These are phyloP conservation scores for Apamea monoglypha DNA, from an alignment of 2,888 invertebrate species.

Conservation along the genomic window DNA sequence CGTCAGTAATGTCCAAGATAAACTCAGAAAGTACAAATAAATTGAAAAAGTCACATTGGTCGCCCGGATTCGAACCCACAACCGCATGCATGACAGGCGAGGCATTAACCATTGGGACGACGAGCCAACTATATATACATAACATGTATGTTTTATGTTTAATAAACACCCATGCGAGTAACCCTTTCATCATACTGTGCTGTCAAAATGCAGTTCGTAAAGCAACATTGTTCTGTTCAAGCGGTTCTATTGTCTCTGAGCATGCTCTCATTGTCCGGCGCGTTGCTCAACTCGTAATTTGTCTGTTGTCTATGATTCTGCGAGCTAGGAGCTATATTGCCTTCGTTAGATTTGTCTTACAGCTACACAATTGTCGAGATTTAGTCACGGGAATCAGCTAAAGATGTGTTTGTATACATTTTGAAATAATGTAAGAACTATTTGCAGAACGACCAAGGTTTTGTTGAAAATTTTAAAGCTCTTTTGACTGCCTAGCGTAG, in stretches of 20 bases:
- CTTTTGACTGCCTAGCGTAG: not conserved
- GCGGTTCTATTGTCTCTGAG: conserved; percentile 54
- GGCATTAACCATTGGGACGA: not conserved
- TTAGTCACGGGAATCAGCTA: conserved; percentile 10
- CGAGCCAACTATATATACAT: not conserved
- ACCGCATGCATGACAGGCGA: not conserved
- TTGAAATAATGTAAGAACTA: conserved; percentile 15
- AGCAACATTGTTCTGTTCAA: conserved; percentile 42
- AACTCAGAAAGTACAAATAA: not conserved
- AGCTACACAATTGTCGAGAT: conserved; percentile 29
- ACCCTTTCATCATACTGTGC: conserved; percentile 42
- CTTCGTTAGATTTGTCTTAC: conserved; percentile 21
- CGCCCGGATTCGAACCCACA: not conserved
- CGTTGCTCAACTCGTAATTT: conserved; percentile 54
- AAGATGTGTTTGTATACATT: conserved; percentile 13
- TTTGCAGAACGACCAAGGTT: not conserved
- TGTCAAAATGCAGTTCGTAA: conserved; percentile 51
- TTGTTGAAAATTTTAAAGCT: not conserved
- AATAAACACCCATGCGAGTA: conserved; percentile 21
- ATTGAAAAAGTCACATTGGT: not conserved
- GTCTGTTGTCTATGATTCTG: conserved; percentile 40
- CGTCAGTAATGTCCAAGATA: not conserved
- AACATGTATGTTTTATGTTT: conserved; percentile 2
- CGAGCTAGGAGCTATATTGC: conserved; percentile 22
- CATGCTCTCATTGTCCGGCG: conserved; percentile 57